Conservation (phyloP, 2,797 vertebrate genomes). For the Acipenser oxyrinchus region DNA sequence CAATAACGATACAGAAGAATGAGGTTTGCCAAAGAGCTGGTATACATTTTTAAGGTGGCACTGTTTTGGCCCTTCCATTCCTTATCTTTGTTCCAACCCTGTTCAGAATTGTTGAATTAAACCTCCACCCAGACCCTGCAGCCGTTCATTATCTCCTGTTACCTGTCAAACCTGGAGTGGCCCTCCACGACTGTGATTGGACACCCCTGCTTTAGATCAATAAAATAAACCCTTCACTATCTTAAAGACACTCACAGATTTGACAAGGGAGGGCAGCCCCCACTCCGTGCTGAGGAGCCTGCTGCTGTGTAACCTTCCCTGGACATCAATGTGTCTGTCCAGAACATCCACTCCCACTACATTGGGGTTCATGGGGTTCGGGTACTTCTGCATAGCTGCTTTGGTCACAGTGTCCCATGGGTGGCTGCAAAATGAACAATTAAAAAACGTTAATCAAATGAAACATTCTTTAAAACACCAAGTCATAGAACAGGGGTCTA, state of each 20-base stretch:
- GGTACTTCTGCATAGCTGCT: conserved; percentile 97
- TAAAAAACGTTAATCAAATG: background rate
- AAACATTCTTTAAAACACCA: background rate
- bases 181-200: no score
- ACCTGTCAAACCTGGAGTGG: no score
- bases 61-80: no score
- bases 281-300: conserved; percentile 91
- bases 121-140: no score
- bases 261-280: conserved; percentile 90
- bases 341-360: conserved; percentile 93
- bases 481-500: background rate
- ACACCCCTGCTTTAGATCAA: no score
- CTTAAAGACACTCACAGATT: conserved; percentile 64
- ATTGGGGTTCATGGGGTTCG: conserved; percentile 94
- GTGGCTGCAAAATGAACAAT: conserved; percentile 59
- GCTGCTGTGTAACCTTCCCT: conserved; percentile 83
- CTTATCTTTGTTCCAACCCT: no score
- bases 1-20: no score
- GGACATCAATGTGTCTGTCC: conserved; percentile 68
- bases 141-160: no score
- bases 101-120: no score
- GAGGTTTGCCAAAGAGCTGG: no score
- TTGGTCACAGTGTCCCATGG: conserved; percentile 95
- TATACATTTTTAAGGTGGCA: no score
- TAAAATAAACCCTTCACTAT: background rate